Percentiles rank a stretch among this genome's conserved stretches.
These are phyloP conservation scores for Nipponacmea schrenckii DNA, from an alignment of 2,888 invertebrate species.

Conservation along the genomic window DNA sequence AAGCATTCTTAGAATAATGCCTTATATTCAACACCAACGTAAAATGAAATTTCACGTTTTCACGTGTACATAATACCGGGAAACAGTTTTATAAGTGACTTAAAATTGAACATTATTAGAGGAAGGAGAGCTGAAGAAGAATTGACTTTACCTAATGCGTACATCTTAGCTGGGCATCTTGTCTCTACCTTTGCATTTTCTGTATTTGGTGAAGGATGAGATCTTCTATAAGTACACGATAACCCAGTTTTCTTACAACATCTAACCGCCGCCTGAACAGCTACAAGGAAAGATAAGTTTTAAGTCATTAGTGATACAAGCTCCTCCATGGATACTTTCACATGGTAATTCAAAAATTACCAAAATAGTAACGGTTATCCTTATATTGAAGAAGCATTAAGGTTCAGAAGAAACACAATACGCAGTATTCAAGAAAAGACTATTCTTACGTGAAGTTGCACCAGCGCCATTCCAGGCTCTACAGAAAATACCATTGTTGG, in stretches of 20 bases:
- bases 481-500: not conserved
- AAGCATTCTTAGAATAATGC: too few species aligned
- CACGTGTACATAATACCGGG: too few species aligned
- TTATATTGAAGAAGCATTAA: not conserved
- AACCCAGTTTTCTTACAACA: conserved; percentile 16
- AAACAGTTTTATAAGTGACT: too few species aligned
- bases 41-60: too few species aligned
- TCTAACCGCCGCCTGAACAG: conserved; percentile 13
- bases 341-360: not conserved
- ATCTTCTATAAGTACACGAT: conserved; percentile 9
- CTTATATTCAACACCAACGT: too few species aligned
- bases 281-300: conserved; percentile 1
- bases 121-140: too few species aligned
- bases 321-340: not conserved
- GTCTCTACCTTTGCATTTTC: conserved; percentile 10
- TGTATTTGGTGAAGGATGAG: conserved; percentile 11
- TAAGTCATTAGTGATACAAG: not conserved
- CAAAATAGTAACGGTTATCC: too few species aligned
- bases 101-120: too few species aligned
- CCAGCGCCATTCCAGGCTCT: not conserved
- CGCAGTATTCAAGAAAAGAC: too few species aligned
- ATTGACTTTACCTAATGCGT: conserved; percentile 5
- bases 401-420: not conserved
- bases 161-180: conserved; percentile 5
- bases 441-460: not conserved